Conservation (phyloP, 2,888 invertebrate genomes). For the Acleris sparsana region DNA sequence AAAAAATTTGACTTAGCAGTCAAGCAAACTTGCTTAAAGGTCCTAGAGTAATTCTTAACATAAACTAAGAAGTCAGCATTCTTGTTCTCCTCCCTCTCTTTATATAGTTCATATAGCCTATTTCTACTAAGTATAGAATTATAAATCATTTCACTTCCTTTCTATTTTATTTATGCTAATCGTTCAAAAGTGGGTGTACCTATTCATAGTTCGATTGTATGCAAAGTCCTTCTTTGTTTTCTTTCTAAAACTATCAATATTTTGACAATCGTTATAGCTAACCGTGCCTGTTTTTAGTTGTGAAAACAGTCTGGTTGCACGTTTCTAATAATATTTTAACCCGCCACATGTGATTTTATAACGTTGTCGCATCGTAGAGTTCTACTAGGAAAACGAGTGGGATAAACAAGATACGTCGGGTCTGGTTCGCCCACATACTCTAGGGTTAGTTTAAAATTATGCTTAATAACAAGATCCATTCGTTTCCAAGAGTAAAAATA, state of each 20-base stretch:
- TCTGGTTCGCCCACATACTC: conserved; percentile 1
- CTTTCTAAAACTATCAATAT: neutral
- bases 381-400: neutral
- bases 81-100: too few species aligned
- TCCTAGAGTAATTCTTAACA: too few species aligned
- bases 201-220: too few species aligned
- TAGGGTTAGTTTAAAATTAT: conserved; percentile 1
- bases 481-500: neutral
- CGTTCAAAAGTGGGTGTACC: too few species aligned
- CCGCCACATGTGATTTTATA: conserved; percentile 7
- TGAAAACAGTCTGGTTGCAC: neutral
- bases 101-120: too few species aligned
- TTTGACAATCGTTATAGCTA: neutral
- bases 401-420: neutral
- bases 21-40: too few species aligned
- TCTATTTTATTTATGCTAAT: too few species aligned
- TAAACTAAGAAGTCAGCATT: too few species aligned
- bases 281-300: neutral
- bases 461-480: neutral
- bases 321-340: conserved; percentile 1
- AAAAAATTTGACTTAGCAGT: too few species aligned
- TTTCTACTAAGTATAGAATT: too few species aligned
- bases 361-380: conserved; percentile 3
- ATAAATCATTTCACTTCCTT: too few species aligned
- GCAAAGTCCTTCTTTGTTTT: too few species aligned